These are phyloP conservation scores for Passer montanus DNA, from an alignment of 2,113 vertebrate genomes.

Conservation along the genomic window DNA sequence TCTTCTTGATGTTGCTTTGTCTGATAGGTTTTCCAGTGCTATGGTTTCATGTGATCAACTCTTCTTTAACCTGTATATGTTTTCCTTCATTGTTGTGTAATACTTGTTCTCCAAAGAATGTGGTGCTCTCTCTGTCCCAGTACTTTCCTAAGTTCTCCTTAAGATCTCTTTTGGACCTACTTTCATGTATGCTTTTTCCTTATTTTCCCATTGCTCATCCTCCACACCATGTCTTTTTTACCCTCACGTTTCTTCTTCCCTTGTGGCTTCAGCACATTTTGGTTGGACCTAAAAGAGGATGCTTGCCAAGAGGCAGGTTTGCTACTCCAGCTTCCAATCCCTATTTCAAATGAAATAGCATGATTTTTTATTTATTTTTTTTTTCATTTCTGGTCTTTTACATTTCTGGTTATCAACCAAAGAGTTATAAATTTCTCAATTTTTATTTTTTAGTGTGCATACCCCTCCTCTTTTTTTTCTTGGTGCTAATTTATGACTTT, in stretches of 20 bases:
- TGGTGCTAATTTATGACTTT: not conserved
- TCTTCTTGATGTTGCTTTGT: not conserved
- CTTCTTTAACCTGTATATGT: not conserved
- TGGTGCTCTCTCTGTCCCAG: not conserved
- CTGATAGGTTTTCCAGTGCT: not conserved
- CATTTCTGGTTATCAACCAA: not conserved
- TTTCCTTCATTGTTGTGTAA: not conserved
- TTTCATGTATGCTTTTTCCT: not conserved
- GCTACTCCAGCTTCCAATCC: not conserved
- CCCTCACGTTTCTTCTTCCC: fast-evolving
- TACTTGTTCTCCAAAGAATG: not conserved
- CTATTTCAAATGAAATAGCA: not conserved
- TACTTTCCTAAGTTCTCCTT: not conserved
- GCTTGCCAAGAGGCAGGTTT: not conserved
- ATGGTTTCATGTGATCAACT: not conserved
- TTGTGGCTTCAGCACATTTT: not conserved
- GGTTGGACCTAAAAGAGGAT: not conserved
- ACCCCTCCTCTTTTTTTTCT: fast-evolving
- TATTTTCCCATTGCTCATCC: not conserved
- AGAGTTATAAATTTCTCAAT: not conserved
- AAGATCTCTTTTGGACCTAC: not conserved
- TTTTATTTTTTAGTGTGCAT: not conserved
- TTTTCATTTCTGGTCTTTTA: not conserved
- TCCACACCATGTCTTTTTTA: fast-evolving
- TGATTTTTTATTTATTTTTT: not conserved